Evolutionary conservation across 2,797 vertebrate species (phyloP), one percentile per base, ranked within the genome.

Genomic region (Onychomys torridus): DNA sequence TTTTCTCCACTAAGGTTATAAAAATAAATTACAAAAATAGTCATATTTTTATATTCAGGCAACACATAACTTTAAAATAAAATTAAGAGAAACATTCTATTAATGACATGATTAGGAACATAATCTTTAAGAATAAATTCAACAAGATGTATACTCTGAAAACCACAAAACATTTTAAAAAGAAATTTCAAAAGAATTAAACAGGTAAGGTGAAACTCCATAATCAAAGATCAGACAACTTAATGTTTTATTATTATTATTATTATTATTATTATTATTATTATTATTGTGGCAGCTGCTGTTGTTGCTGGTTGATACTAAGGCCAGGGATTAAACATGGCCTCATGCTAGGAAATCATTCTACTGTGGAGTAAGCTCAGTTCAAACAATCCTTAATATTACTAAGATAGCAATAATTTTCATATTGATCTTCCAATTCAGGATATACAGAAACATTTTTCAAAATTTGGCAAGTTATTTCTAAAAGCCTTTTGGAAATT

Each of bases 1-100:
- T 14, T 52, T 57, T 57, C 55, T 61, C 32, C 14, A 57, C 43
- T 75, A 16, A 63, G 34, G n/a, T 29, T 55, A 69, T 4, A 81
- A 95, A 17, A 55, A 49, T 77, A 89, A 96, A 91, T 52, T 61
- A 34, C 4, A 40, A 89, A 73, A 77, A n/a, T 34, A 96, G 2
- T n/a, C 75, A 4, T 65, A 55, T 37, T 65, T 93, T 10, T 90
- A 25, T 40, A 73, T 2, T 25, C 21, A 49, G 57, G 46, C 37
- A 78, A 96, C 16, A 94, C 88, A 91, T 12, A 88, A 71, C 79
- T n/a, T 75, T 71, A 88, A 83, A 65, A 65, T 89, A 57, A 84
- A 83, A 89, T 37, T 32, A 25, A 61, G 40, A 0, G 16, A 71
- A 77, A 12, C 52, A 73, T 46, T 21, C 4, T 25, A 43, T 13